Conservation (phyloP, 2,113 vertebrate genomes). For the Pseudorectes ferrugineus region DNA sequence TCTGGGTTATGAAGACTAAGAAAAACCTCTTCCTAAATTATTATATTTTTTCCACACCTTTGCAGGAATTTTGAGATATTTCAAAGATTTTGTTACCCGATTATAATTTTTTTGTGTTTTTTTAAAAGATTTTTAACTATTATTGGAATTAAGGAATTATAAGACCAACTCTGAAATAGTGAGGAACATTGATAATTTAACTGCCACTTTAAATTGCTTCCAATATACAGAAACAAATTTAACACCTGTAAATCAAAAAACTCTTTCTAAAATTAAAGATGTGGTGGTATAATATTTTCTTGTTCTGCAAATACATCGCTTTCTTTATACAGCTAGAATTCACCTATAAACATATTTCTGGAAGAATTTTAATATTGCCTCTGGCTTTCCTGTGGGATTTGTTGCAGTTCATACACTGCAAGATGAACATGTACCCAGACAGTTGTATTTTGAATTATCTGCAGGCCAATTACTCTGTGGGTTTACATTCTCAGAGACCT, state of each 20-base stretch:
- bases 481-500: background rate
- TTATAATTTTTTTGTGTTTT: background rate
- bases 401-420: background rate
- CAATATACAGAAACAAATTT: background rate
- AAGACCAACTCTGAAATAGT: background rate
- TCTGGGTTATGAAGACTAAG: background rate
- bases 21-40: background rate
- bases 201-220: background rate
- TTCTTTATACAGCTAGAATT: background rate
- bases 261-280: background rate
- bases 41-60: background rate
- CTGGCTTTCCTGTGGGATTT: background rate
- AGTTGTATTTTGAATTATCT: background rate
- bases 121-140: background rate
- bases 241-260: background rate
- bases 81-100: background rate
- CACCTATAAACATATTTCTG: background rate
- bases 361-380: background rate
- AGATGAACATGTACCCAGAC: background rate
- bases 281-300: background rate
- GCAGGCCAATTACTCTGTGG: background rate
- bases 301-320: background rate
- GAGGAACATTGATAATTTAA: background rate
- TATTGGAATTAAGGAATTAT: background rate
- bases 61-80: background rate